A percentile compares a stretch with the other conserved stretches of the same genome.
Conservation (phyloP, 2,888 invertebrate genomes). For the Heliothis peltigera region DNA sequence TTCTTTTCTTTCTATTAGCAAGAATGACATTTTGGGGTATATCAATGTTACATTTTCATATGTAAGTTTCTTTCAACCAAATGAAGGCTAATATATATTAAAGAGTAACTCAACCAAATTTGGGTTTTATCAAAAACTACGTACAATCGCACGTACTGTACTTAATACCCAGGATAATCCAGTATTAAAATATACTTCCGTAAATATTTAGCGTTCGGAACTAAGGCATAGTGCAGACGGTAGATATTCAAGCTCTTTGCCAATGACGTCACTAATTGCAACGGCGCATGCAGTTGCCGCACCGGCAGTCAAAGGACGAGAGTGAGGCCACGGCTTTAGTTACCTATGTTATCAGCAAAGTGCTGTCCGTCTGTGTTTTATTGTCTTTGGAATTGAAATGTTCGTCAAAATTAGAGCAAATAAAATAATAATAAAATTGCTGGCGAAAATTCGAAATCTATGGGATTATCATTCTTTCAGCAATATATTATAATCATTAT, state of each 20-base stretch:
- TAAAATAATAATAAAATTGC: not conserved
- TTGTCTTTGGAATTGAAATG: not conserved
- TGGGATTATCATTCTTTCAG: no score
- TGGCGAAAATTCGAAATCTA: no score
- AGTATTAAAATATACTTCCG: not conserved
- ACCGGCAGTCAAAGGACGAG: not conserved
- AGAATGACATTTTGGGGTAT: no score
- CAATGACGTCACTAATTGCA: not conserved
- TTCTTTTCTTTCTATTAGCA: no score
- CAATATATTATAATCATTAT: no score
- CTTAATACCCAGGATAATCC: no score
- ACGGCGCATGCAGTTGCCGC: not conserved
- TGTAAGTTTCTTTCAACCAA: no score
- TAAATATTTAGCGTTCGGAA: not conserved
- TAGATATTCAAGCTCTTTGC: not conserved
- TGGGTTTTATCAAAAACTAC: no score
- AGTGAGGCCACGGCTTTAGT: not conserved
- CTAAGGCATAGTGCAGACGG: not conserved
- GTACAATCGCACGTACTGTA: no score
- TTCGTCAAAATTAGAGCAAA: not conserved
- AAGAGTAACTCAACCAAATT: no score
- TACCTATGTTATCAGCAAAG: slow-evolving; percentile 2
- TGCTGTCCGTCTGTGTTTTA: not conserved
- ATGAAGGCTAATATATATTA: no score
- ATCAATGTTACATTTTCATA: no score